phyloP scores from a whole-genome alignment of 2,888 invertebrate species.

The Philereme vetulata region DNA sequence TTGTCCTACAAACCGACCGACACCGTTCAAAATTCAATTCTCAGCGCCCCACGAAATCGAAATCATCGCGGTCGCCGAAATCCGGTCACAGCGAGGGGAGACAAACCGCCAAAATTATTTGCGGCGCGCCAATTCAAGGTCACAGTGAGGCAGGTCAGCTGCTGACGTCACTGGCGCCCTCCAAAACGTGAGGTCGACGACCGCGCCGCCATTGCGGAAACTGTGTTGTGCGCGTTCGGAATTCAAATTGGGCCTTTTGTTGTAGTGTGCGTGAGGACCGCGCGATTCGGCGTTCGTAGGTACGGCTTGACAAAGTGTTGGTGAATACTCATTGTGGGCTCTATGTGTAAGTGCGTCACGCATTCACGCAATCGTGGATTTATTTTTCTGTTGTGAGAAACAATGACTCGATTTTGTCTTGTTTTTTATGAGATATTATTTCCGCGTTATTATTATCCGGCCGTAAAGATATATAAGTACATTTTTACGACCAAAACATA shows the following conservation, averaged over 20 bases:
- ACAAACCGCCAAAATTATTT: conserved; percentile 57
- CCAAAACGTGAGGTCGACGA: conserved; percentile 75
- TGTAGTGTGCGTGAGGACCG: conserved; percentile 59
- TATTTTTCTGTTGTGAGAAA: conserved; percentile 21
- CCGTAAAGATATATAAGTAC: no score
- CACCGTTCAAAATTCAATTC: conserved; percentile 27
- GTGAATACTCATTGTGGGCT: conserved; percentile 30
- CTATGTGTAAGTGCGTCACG: conserved; percentile 51
- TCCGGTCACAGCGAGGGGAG: conserved; percentile 48
- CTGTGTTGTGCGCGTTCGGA: conserved; percentile 79
- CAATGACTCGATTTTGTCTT: conserved; percentile 12
- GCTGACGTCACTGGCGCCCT: conserved; percentile 79
- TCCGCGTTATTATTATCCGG: no score
- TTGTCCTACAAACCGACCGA: conserved; percentile 1
- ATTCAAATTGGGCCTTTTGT: conserved; percentile 77
- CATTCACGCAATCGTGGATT: conserved; percentile 27
- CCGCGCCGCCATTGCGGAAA: conserved; percentile 79
- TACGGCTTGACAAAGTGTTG: conserved; percentile 36
- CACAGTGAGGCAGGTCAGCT: conserved; percentile 76
- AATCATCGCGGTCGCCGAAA: conserved; percentile 40
- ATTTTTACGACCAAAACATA: no score
- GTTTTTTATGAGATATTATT: no score
- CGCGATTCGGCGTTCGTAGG: conserved; percentile 43
- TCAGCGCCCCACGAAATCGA: conserved; percentile 33
- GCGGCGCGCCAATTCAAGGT: conserved; percentile 65